phyloP scores from a whole-genome alignment of 2,113 vertebrate genomes.

The Eonycteris spelaea region DNA sequence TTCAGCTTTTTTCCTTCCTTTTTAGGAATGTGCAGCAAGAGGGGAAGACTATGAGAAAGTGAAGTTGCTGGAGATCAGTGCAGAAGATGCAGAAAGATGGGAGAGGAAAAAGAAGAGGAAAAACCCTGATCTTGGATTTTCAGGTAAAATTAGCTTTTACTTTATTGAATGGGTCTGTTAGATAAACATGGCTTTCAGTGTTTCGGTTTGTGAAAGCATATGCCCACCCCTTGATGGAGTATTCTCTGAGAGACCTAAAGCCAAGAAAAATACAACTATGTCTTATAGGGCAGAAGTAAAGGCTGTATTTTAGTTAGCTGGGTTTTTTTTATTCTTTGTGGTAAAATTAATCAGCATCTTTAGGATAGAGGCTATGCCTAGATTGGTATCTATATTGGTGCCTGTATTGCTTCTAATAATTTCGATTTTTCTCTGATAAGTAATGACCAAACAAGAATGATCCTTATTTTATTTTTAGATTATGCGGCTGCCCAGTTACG shows the following conservation, averaged over 20 bases:
- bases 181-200: background rate
- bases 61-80: conserved; percentile 94
- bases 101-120: conserved; percentile 95
- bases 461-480: conserved; percentile 74
- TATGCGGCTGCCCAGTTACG: conserved; percentile 96
- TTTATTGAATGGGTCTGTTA: background rate
- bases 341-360: background rate
- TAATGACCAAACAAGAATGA: background rate
- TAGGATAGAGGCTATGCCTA: background rate
- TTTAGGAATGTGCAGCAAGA: conserved; percentile 89
- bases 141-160: conserved; percentile 82
- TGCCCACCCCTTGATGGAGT: background rate
- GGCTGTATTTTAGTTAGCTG: background rate
- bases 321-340: background rate
- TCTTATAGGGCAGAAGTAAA: background rate
- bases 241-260: background rate
- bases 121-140: conserved; percentile 95
- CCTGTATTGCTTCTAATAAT: background rate
- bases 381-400: background rate
- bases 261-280: background rate
- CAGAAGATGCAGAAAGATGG: conserved; percentile 95
- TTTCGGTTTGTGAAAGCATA: background rate
- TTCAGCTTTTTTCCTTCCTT: background rate
- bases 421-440: background rate
- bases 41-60: conserved; percentile 94